Base-by-base conservation (phyloP, 2,113 vertebrate genomes). In the Conger conger region DNA sequence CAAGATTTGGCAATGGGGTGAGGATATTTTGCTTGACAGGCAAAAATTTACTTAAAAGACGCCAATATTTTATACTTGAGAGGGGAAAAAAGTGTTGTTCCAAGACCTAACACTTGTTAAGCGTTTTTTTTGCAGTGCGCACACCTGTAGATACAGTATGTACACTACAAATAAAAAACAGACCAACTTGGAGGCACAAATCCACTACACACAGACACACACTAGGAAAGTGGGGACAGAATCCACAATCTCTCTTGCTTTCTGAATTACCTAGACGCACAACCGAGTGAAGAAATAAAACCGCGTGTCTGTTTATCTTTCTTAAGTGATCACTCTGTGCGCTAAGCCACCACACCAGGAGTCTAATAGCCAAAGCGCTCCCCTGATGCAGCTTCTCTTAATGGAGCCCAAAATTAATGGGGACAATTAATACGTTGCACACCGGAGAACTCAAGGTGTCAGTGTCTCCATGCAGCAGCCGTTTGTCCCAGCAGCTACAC, bases 371-470 rank as follows among this genome's bases (percentile, higher is more conserved):
- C 76, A 84, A 57, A 84, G 76, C 30, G 45, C 42, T 84, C 83
- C 83, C 83, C 13, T 23, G 83, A 79, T n/a, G 45, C 83, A 54
- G 45, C 76, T 84, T 79, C 73, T 84, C 54, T 84, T 84, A 84
- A 79, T 84, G 76, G 83, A 80, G 40, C 83, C 77, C n/a, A 36
- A 84, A 53, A 84, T 84, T 79, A 84, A 84, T 53, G 37, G 80
- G 76, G n/a, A 33, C 77, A 33, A 84, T 84, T 79, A 79, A 84
- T 63, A 79, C 38, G 50, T 45, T 50, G n/a, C 15, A 42, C 53
- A 76, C n/a, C 45, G 54, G 76, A 84, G 60, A 77, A 79, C 76
- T 79, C 76, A 50, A 84, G 83, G 83, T 84, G 83, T 79, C 37
- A 73, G 23, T 27, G 23, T 63, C 57, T 63, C 57, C 57, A 63